Conservation (phyloP, 2,797 vertebrate species). For the Cynodonichthys magdalenae region DNA sequence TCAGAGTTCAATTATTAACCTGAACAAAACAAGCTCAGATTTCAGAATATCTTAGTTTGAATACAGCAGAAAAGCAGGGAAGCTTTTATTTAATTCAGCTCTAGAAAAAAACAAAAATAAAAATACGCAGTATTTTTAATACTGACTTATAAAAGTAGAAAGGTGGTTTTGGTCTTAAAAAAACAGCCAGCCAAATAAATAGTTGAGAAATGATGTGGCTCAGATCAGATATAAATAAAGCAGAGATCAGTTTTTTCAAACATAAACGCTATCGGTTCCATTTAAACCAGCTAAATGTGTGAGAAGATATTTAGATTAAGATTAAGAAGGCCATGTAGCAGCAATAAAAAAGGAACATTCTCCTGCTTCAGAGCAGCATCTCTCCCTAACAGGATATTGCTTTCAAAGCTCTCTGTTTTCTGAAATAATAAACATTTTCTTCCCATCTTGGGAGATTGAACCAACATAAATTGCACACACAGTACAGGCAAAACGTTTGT, state of each 20-base stretch:
- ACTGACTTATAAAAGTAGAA: constrained; percentile 46
- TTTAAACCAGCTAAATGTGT: constrained; percentile 8
- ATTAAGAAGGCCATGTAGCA: constrained; percentile 3
- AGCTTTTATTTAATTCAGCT: constrained; percentile 6
- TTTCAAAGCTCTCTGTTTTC: constrained; percentile 8
- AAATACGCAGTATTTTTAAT: not conserved
- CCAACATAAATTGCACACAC: not conserved
- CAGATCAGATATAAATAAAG: constrained; percentile 9
- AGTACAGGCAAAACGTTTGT: constrained; percentile 23
- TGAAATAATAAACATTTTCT: not conserved
- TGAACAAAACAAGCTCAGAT: constrained; percentile 5
- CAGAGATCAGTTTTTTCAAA: constrained; percentile 3
- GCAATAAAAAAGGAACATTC: not conserved
- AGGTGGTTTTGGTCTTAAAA: constrained; percentile 27
- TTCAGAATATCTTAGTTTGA: not conserved
- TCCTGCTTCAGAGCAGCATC: constrained; percentile 20
- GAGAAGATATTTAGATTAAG: not conserved
- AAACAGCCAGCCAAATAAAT: too few species aligned
- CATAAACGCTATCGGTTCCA: constrained; percentile 9
- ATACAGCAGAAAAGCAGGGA: constrained; percentile 1
- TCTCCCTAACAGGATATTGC: constrained; percentile 5
- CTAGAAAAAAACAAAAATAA: constrained; percentile 4
- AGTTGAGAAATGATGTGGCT: constrained; percentile 15
- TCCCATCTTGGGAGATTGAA: not conserved
- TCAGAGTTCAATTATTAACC: constrained; percentile 1